These are phyloP conservation scores for Sceloporus tristichus DNA, from an alignment of 2,113 vertebrate genomes.

Conservation along the genomic window DNA sequence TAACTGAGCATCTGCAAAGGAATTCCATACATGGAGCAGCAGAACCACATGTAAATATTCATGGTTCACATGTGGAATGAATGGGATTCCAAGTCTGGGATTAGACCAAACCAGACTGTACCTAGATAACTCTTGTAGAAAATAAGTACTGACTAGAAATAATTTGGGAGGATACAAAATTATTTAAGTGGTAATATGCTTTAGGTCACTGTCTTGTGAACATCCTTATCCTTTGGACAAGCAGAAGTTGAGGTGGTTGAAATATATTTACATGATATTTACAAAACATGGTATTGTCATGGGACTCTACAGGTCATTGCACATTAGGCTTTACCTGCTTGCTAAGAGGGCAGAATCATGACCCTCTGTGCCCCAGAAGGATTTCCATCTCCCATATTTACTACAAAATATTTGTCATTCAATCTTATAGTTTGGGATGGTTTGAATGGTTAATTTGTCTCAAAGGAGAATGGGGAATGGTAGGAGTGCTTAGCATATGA, in stretches of 20 bases:
- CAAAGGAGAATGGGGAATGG: neutral
- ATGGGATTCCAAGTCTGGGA: neutral
- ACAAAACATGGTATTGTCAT: neutral
- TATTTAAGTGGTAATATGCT: neutral
- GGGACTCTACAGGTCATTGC: neutral
- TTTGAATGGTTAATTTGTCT: neutral
- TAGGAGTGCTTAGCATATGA: neutral
- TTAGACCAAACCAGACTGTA: too few relatives aligned
- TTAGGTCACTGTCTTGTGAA: too few relatives aligned
- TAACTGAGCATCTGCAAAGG: neutral
- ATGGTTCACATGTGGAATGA: slow-evolving; percentile 4
- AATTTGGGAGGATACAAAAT: neutral
- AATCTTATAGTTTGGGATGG: neutral
- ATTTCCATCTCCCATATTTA: neutral
- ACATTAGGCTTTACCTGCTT: too few relatives aligned
- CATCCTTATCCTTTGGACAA: neutral
- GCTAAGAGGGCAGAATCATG: neutral
- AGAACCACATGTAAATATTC: too few relatives aligned
- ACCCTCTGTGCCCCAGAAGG: neutral
- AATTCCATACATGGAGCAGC: neutral
- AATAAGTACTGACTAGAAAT: slow-evolving; percentile 3
- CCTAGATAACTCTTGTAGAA: neutral
- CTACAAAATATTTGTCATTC: neutral
- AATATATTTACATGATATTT: neutral
- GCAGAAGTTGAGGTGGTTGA: neutral